phyloP scores from a whole-genome alignment of 37 sponge, comb jelly and placozoan species.

The Ephydatia muelleri region DNA sequence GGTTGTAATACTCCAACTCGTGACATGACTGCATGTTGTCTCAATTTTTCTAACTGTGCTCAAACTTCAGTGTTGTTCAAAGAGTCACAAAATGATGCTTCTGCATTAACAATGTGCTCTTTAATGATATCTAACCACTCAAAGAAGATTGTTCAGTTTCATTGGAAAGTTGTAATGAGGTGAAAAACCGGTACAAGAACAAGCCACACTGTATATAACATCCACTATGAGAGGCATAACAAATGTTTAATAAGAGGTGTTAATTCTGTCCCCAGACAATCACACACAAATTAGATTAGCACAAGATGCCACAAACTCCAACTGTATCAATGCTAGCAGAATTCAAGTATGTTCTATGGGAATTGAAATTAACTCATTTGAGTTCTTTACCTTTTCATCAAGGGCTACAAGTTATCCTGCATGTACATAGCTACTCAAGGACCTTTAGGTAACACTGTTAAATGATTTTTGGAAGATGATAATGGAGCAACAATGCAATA shows the following conservation, averaged over 20 bases:
- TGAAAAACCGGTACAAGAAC: neutral
- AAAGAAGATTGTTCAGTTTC: neutral
- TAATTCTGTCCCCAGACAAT: neutral
- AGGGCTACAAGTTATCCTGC: slow-evolving; percentile 17
- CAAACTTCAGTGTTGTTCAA: no score
- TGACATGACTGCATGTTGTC: no score
- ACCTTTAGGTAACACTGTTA: slow-evolving; percentile 8
- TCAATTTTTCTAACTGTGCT: no score
- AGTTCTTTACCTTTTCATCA: neutral
- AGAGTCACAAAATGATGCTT: no score
- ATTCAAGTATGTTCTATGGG: slow-evolving; percentile 1
- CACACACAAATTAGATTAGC: neutral
- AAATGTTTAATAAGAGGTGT: neutral
- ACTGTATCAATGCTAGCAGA: slow-evolving; percentile 22
- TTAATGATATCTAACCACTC: neutral
- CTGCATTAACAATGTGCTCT: no score
- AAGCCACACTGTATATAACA: neutral
- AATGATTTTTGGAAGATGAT: no score
- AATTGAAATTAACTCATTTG: neutral
- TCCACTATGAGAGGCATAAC: neutral
- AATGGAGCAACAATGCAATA: neutral
- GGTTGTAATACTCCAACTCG: no score
- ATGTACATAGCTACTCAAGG: slow-evolving; percentile 27
- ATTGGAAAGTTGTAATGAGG: neutral
- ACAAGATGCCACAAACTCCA: neutral